Base-by-base conservation (phyloP, 2,888 invertebrate species). In the Drosophila leonis region DNA sequence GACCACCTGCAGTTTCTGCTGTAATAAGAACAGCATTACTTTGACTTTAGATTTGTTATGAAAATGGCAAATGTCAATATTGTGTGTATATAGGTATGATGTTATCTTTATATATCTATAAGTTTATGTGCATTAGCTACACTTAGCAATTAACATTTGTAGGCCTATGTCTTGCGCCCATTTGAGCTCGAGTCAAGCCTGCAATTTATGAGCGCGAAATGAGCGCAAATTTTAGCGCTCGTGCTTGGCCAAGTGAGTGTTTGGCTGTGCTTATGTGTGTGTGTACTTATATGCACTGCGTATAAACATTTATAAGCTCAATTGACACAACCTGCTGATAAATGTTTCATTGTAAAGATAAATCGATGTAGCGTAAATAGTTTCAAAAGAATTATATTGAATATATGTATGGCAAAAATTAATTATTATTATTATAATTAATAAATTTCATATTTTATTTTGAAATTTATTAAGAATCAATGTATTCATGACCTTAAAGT, bases 141-240 rank as follows among this genome's bases (percentile, higher is more conserved):
- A 4, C 24, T 24, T 24, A 24, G 24, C 24, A 24, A 24, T 24
- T 24, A 3, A 24, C 24, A 24, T 24, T 24, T 24, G 24, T 24
- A 24, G 24, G 24, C 24, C 24, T 24, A 24, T 24, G 24, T 24
- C 24, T 24, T 41, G 29, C 6, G 7, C 29, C 63, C 65, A 55
- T 56, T 63, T 59, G 49, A n/a, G 33, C 18, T 46, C 29, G 31
- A 24, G 70, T 75, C 64, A 80, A 74, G 83, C 42, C 62, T 46
- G 73, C 87, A 83, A 85, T 88, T 84, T 88, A 88, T 88, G 86
- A 69, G 78, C 66, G 71, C 67, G 65, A 78, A 88, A 80, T 82
- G 76, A 88, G 83, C 70, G 77, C 73, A 69, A 78, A 69, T 67
- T 81, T 79, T 57, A 66, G 56, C 57, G 67, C 51, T 64, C 52